Percentiles rank a stretch among this genome's conserved stretches.
Evolutionary conservation across 1,140 invertebrate genomes (phyloP).

Genomic region (Oedothorax gibbosus): DNA sequence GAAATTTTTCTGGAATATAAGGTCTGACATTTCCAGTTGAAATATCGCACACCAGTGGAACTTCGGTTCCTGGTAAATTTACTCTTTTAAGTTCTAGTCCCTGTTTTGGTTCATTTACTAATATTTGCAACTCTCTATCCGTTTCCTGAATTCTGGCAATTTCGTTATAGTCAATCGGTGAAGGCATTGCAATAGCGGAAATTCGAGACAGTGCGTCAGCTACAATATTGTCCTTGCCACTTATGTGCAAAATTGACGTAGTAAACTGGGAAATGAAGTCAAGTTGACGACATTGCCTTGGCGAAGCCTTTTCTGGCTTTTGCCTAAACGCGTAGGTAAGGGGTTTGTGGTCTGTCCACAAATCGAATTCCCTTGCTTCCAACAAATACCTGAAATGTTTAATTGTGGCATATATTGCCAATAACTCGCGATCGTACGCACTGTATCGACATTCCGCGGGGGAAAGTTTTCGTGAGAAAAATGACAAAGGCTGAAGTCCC

Average conservation of each 20-base stretch:
- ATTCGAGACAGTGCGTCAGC: slow-evolving; percentile 52
- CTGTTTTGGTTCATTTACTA: background rate
- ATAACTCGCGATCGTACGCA: slow-evolving; percentile 32
- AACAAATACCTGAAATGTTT: slow-evolving; percentile 64
- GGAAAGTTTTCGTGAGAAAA: slow-evolving; percentile 35
- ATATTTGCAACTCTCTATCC: slow-evolving; percentile 33
- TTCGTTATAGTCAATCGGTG: slow-evolving; percentile 9
- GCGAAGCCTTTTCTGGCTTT: slow-evolving; percentile 51
- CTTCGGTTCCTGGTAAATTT: background rate
- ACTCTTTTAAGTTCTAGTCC: background rate
- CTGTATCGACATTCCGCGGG: background rate
- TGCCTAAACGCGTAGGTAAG: slow-evolving; percentile 63
- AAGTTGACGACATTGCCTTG: slow-evolving; percentile 64
- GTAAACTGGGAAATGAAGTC: slow-evolving; percentile 68
- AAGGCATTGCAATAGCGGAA: background rate
- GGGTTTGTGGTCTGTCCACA: slow-evolving; percentile 65
- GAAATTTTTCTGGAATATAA: slow-evolving; percentile 35
- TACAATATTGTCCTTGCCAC: slow-evolving; percentile 65
- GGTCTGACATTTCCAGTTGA: background rate
- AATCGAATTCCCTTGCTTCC: slow-evolving; percentile 64
- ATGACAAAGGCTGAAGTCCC: slow-evolving; percentile 53
- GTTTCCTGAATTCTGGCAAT: slow-evolving; percentile 27
- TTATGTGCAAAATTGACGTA: slow-evolving; percentile 66
- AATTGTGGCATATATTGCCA: slow-evolving; percentile 23
- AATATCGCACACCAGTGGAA: slow-evolving; percentile 37